These are phyloP conservation scores for Bombus sylvicola DNA, from an alignment of 1,140 invertebrate species.

Conservation along the genomic window DNA sequence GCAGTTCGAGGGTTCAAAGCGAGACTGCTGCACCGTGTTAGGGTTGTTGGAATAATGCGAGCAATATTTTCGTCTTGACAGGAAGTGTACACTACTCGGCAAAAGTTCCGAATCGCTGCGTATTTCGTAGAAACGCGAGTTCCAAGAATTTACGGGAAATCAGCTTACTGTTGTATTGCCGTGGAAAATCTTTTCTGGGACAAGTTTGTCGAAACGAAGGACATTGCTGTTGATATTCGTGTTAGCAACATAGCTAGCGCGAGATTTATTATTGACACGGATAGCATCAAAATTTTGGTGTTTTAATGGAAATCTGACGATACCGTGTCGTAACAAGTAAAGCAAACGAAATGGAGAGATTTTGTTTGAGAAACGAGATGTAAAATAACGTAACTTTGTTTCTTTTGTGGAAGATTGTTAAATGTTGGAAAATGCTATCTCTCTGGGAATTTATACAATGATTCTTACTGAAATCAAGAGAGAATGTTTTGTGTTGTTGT, in stretches of 20 bases:
- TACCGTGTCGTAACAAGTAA: too few species aligned
- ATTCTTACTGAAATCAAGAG: not conserved
- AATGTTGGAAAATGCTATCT: not conserved
- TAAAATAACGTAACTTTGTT: not conserved
- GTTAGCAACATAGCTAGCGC: too few species aligned
- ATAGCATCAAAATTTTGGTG: not conserved
- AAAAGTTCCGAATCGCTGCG: not conserved
- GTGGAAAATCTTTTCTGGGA: not conserved
- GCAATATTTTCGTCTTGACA: not conserved
- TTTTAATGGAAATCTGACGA: too few species aligned
- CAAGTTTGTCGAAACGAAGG: not conserved
- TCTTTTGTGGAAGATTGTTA: not conserved
- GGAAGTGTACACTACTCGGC: not conserved
- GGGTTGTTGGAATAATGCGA: not conserved
- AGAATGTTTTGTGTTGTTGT: not conserved
- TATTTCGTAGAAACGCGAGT: not conserved
- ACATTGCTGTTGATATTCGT: not conserved
- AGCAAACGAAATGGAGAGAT: too few species aligned
- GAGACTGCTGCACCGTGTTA: not conserved
- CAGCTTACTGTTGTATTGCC: not conserved
- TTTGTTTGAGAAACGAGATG: not conserved
- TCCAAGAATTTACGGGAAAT: not conserved
- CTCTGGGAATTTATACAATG: not conserved
- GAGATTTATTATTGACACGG: too few species aligned
- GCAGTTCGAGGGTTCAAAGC: slow-evolving; percentile 7